A percentile compares a stretch with the other conserved stretches of the same genome.
These are phyloP conservation scores for Agrochola lychnidis DNA, from an alignment of 2,888 invertebrate species.

Conservation along the genomic window DNA sequence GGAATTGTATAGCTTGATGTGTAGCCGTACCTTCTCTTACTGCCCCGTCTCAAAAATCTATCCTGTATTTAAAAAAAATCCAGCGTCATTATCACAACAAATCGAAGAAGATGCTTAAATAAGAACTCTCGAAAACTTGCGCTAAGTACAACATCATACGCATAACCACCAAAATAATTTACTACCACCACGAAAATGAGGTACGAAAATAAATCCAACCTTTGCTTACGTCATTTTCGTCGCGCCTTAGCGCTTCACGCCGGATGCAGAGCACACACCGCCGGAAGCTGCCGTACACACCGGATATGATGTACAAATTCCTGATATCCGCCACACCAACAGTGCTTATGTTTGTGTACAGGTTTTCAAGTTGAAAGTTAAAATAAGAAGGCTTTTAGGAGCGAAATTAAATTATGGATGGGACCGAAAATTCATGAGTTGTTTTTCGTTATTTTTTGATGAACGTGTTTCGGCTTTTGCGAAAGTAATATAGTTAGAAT, in stretches of 20 bases:
- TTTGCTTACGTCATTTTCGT: conserved; percentile 54
- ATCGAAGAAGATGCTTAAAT: not conserved
- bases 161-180: conserved; percentile 15
- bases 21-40: not conserved
- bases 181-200: conserved; percentile 17
- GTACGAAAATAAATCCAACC: conserved; percentile 39
- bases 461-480: not conserved
- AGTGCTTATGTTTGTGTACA: conserved; percentile 68
- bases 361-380: conserved; percentile 37
- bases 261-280: conserved; percentile 72
- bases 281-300: conserved; percentile 83
- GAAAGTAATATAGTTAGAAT: not conserved
- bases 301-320: conserved; percentile 88
- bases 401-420: conserved; percentile 24
- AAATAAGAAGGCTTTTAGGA: conserved; percentile 35
- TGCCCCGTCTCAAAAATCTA: not conserved
- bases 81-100: not conserved
- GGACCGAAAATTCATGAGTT: not conserved
- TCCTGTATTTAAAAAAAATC: not conserved
- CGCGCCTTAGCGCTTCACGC: conserved; percentile 58
- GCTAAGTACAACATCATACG: not conserved
- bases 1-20: no score
- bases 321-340: conserved; percentile 81
- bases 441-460: not conserved
- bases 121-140: not conserved